Conservation (phyloP, 2,113 vertebrate species). For the Boulengerochromis microlepis region DNA sequence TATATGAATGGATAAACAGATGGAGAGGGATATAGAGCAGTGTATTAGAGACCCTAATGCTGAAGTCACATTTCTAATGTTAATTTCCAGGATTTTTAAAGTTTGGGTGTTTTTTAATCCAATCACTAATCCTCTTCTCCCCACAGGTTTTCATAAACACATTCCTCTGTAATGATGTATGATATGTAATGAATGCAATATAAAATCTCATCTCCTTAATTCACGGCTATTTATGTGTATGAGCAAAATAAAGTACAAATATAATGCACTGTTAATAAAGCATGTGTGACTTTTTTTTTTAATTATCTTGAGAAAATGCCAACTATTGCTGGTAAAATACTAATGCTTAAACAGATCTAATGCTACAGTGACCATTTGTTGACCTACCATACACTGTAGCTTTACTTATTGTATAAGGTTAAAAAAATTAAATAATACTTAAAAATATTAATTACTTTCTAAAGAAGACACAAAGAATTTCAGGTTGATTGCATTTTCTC, state of each 20-base stretch:
- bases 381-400: background rate
- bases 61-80: background rate
- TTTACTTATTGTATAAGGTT: background rate
- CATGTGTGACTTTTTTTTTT: background rate
- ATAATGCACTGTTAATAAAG: background rate
- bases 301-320: background rate
- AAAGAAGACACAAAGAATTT: background rate
- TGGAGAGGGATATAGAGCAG: background rate
- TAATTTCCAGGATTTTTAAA: background rate
- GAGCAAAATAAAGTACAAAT: background rate
- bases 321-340: background rate
- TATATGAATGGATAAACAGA: background rate
- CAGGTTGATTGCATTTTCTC: background rate
- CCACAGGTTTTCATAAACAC: background rate
- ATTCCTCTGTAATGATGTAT: background rate
- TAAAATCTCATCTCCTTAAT: background rate
- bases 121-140: slow-evolving; percentile 3
- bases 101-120: background rate
- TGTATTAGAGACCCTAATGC: background rate
- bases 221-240: background rate
- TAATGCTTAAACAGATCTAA: background rate
- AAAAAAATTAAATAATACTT: background rate
- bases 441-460: background rate
- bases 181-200: slow-evolving; percentile 4
- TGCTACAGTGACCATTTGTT: background rate